Percentiles rank a stretch among this genome's conserved stretches.
These are phyloP conservation scores for Chloropsis cyanopogon DNA, from an alignment of 2,113 vertebrate genomes.

Conservation along the genomic window DNA sequence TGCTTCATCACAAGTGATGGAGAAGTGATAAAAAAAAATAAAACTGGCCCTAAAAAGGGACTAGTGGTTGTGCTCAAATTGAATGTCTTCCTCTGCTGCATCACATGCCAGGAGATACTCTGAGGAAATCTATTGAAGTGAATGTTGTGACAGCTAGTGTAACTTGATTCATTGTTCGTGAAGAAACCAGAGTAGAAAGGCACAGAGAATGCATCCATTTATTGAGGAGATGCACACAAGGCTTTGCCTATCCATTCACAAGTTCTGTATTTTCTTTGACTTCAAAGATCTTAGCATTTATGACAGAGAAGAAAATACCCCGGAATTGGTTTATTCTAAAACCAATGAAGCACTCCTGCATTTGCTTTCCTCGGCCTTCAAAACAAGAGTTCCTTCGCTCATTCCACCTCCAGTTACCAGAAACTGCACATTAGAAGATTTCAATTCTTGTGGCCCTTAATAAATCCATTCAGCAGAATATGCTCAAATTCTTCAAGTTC, in stretches of 20 bases:
- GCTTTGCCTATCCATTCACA: not conserved
- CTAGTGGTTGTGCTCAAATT: not conserved
- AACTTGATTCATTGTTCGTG: not conserved
- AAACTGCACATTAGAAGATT: not conserved
- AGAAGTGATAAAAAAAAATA: not conserved
- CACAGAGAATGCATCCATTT: slow-evolving; percentile 19
- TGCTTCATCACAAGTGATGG: not conserved
- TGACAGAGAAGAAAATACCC: not conserved
- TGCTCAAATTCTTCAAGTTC: not conserved
- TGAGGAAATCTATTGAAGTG: not conserved
- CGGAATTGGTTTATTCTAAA: not conserved
- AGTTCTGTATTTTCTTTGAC: not conserved
- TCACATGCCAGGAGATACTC: not conserved
- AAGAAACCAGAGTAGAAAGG: slow-evolving; percentile 5
- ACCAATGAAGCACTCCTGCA: not conserved
- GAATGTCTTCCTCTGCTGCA: not conserved
- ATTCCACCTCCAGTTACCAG: not conserved
- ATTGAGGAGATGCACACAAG: not conserved
- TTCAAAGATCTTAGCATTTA: not conserved
- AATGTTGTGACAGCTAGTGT: slow-evolving; percentile 28
- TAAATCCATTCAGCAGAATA: not conserved
- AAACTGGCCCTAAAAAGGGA: not conserved
- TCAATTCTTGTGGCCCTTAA: not conserved
- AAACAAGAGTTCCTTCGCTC: not conserved
- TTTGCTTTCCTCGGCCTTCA: not conserved